Conservation (phyloP, 2,888 invertebrate genomes). For the Lasioglossum lativentre region DNA sequence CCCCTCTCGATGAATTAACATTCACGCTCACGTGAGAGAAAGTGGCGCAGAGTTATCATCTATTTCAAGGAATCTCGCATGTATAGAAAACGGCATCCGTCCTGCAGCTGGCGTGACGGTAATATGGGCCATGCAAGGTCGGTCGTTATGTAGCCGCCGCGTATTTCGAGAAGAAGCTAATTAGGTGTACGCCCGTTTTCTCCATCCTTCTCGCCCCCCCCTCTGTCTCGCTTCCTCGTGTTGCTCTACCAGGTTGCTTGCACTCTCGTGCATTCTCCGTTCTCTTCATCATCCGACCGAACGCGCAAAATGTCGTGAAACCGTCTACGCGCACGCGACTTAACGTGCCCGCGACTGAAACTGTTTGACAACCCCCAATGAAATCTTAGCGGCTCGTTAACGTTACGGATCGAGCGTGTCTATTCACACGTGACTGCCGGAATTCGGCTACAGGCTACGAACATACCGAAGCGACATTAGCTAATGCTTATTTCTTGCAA, state of each 20-base stretch:
- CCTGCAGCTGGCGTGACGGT: constrained; percentile 45
- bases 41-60: constrained; percentile 30
- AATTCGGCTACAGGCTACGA: background rate
- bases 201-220: constrained; percentile 6
- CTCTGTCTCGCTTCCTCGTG: constrained; percentile 1
- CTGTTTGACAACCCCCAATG: constrained; percentile 36
- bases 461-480: background rate
- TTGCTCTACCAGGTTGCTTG: background rate
- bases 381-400: constrained; percentile 42
- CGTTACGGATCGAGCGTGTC: constrained; percentile 5
- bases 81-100: constrained; percentile 43
- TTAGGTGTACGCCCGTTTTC: constrained; percentile 44
- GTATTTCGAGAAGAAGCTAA: constrained; percentile 62
- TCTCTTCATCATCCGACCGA: constrained; percentile 5
- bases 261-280: background rate
- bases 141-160: constrained; percentile 43
- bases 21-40: constrained; percentile 5
- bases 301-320: constrained; percentile 45
- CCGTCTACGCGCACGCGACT: constrained; percentile 48
- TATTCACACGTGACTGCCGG: constrained; percentile 1
- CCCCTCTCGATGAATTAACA: constrained; percentile 7
- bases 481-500: background rate
- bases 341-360: constrained; percentile 40
- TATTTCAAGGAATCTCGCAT: constrained; percentile 40
- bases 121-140: constrained; percentile 50